These are phyloP conservation scores for Harpalus rubripes DNA, from an alignment of 2,888 invertebrate species.

Conservation along the genomic window DNA sequence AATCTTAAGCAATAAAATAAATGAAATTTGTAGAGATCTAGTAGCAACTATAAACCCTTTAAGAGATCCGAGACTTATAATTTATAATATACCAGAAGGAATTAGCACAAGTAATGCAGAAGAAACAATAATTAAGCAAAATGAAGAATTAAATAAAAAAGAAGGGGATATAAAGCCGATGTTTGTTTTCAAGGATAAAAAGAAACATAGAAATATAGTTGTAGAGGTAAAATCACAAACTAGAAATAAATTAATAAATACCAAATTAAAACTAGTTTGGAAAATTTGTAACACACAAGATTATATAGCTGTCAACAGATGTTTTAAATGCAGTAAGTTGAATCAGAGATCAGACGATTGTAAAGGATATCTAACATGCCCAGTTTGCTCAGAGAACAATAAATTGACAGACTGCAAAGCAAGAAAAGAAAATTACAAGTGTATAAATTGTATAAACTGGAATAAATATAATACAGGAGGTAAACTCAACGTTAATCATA, in stretches of 20 bases:
- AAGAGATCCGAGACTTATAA: background rate
- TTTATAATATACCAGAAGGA: constrained; percentile 22
- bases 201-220: too few species aligned
- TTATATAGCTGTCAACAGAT: background rate
- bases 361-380: background rate
- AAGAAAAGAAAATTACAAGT: background rate
- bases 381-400: background rate
- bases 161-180: too few species aligned
- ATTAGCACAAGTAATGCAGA: background rate
- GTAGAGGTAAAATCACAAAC: too few species aligned
- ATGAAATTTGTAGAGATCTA: too few species aligned
- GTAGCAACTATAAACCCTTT: too few species aligned
- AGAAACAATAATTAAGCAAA: background rate
- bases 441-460: background rate
- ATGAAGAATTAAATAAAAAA: too few species aligned
- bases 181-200: too few species aligned
- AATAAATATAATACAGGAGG: background rate
- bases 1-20: too few species aligned
- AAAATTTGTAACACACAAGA: background rate
- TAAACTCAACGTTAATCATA: background rate
- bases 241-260: too few species aligned
- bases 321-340: background rate
- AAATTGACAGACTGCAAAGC: background rate
- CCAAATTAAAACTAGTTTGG: too few species aligned
- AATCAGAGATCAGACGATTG: background rate